These are phyloP conservation scores for Drosophila micromelanica DNA, from an alignment of 1,140 invertebrate genomes.

Conservation along the genomic window DNA sequence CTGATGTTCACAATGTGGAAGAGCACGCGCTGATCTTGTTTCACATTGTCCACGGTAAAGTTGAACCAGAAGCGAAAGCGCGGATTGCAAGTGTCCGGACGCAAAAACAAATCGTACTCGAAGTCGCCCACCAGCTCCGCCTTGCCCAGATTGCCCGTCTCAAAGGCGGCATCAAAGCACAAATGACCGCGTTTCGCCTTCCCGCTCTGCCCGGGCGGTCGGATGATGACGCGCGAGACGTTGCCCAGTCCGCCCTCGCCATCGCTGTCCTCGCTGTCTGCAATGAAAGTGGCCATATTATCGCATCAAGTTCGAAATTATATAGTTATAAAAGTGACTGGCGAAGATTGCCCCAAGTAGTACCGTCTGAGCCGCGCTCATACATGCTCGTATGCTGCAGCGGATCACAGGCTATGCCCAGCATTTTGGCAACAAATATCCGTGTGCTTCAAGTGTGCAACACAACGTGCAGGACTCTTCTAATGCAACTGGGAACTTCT, in stretches of 20 bases:
- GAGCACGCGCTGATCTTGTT: slow-evolving; percentile 96
- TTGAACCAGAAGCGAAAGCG: slow-evolving; percentile 98
- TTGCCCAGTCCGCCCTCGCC: slow-evolving; percentile 97
- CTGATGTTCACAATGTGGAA: slow-evolving; percentile 99
- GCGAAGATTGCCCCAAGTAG: slow-evolving; percentile 15
- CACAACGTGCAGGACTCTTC: too few species aligned
- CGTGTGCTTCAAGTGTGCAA: background rate
- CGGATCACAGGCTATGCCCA: slow-evolving; percentile 85
- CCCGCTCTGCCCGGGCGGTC: slow-evolving; percentile 96
- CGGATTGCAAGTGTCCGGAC: slow-evolving; percentile 98
- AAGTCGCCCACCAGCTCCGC: slow-evolving; percentile 97
- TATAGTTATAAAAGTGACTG: too few species aligned
- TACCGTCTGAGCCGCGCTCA: slow-evolving; percentile 86
- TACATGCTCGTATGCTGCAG: slow-evolving; percentile 89
- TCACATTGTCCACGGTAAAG: slow-evolving; percentile 98
- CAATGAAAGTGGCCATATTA: slow-evolving; percentile 20
- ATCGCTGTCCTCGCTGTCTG: slow-evolving; percentile 98
- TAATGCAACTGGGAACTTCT: slow-evolving; percentile 31
- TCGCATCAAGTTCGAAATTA: background rate
- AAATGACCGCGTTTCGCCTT: slow-evolving; percentile 93
- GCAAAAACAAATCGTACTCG: slow-evolving; percentile 98
- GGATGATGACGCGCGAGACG: slow-evolving; percentile 95
- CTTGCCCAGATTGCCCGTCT: slow-evolving; percentile 97
- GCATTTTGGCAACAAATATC: slow-evolving; percentile 50
- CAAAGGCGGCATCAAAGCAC: slow-evolving; percentile 98